These are phyloP conservation scores for Malurus melanocephalus DNA, from an alignment of 2,113 vertebrate species.

Conservation along the genomic window DNA sequence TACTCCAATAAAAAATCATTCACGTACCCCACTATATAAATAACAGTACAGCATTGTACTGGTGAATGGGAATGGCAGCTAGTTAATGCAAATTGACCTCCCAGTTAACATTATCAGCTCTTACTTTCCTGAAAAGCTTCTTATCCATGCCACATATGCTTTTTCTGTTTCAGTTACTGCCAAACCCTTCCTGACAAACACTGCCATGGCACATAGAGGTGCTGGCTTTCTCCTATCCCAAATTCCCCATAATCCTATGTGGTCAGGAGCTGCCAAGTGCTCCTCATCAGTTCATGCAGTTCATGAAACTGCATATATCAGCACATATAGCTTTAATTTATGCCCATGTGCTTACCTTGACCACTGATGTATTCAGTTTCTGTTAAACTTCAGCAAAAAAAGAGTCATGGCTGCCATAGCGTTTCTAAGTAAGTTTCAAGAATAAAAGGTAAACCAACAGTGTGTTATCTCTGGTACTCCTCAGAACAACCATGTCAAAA, in stretches of 20 bases:
- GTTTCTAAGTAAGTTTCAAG: neutral
- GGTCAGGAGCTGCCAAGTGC: neutral
- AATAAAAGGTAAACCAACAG: neutral
- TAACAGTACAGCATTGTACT: neutral
- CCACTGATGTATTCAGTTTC: neutral
- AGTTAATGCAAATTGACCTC: neutral
- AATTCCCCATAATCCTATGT: neutral
- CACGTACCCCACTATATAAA: neutral
- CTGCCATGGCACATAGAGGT: neutral
- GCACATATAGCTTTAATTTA: neutral
- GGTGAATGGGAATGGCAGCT: neutral
- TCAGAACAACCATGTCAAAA: constrained; percentile 58
- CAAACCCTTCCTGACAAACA: neutral
- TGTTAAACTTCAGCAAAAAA: neutral
- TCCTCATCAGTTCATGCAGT: neutral
- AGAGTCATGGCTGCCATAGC: neutral
- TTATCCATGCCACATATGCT: neutral
- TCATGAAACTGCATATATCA: neutral
- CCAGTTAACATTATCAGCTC: neutral
- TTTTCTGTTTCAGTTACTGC: neutral
- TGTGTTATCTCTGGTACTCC: constrained; percentile 73
- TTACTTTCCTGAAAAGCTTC: constrained; percentile 25
- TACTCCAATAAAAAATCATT: neutral
- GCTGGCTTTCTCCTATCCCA: neutral
- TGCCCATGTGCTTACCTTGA: neutral